These are phyloP conservation scores for Forficula auricularia DNA, from an alignment of 1,140 invertebrate genomes.

Conservation along the genomic window DNA sequence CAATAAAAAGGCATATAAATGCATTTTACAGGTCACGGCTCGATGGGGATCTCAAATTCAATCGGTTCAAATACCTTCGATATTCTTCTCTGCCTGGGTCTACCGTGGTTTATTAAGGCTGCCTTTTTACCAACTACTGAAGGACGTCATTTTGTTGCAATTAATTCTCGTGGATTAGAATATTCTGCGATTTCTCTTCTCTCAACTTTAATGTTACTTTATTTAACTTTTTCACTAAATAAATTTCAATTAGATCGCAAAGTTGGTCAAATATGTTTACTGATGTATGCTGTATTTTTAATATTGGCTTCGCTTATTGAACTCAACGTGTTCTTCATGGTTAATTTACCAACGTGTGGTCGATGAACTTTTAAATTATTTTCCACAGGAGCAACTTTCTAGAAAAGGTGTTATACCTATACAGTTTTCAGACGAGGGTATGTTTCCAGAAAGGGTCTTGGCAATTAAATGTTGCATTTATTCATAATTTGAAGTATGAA, in stretches of 20 bases:
- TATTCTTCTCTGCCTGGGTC: slow-evolving; percentile 64
- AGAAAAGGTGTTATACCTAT: too few species aligned
- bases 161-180: slow-evolving; percentile 63
- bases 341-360: slow-evolving; percentile 61
- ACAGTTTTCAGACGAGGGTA: too few species aligned
- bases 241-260: slow-evolving; percentile 61
- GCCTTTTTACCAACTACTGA: slow-evolving; percentile 50
- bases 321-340: slow-evolving; percentile 69
- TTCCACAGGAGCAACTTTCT: too few species aligned
- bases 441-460: too few species aligned
- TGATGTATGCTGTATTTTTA: slow-evolving; percentile 62
- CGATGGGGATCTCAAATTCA: slow-evolving; percentile 78
- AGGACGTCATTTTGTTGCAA: slow-evolving; percentile 48
- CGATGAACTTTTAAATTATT: not conserved
- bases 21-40: slow-evolving; percentile 61
- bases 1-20: too few species aligned
- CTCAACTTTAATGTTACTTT: slow-evolving; percentile 58
- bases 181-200: slow-evolving; percentile 66
- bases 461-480: too few species aligned
- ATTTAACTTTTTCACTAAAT: slow-evolving; percentile 53
- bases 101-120: slow-evolving; percentile 71
- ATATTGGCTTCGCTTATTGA: slow-evolving; percentile 66
- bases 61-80: slow-evolving; percentile 83
- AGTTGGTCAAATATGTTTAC: slow-evolving; percentile 50
- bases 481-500: too few species aligned